phyloP scores from a whole-genome alignment of 2,888 invertebrate species.

The Thymelicus sylvestris region DNA sequence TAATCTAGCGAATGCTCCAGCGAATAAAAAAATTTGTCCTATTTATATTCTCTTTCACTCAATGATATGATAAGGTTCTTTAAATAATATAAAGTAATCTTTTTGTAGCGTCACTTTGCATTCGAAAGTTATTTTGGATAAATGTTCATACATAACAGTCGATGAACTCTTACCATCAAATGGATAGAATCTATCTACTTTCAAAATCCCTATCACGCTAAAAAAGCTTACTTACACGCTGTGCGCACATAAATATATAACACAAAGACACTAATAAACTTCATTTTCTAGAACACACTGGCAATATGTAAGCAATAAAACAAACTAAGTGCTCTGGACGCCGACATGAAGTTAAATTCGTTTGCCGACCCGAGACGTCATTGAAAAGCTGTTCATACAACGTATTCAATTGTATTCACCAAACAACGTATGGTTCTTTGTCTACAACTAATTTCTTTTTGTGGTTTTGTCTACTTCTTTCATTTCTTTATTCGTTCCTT shows the following conservation, averaged over 20 bases:
- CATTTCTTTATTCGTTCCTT: too few species aligned
- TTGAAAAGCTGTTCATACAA: conserved; percentile 32
- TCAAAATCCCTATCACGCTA: not conserved
- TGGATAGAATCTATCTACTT: not conserved
- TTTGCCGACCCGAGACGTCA: conserved; percentile 15
- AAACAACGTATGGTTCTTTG: not conserved
- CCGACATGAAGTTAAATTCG: conserved; percentile 21
- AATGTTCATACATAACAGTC: too few species aligned
- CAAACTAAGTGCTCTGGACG: conserved; percentile 17
- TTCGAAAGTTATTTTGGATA: too few species aligned
- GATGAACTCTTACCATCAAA: too few species aligned
- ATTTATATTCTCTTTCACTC: too few species aligned
- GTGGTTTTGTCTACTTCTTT: not conserved
- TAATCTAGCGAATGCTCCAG: too few species aligned
- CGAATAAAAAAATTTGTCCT: too few species aligned
- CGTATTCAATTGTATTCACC: conserved; percentile 22
- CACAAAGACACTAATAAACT: conserved; percentile 18
- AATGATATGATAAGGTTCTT: too few species aligned
- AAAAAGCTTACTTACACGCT: conserved; percentile 19
- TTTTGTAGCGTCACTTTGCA: too few species aligned
- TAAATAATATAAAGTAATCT: too few species aligned
- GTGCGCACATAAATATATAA: conserved; percentile 9
- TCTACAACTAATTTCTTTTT: not conserved
- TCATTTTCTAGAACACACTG: conserved; percentile 34
- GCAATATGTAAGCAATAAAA: not conserved